Evolutionary conservation across 2,113 vertebrate species (phyloP), one percentile per base, ranked within the genome.

Genomic region (Prochilodus magdalenae): DNA sequence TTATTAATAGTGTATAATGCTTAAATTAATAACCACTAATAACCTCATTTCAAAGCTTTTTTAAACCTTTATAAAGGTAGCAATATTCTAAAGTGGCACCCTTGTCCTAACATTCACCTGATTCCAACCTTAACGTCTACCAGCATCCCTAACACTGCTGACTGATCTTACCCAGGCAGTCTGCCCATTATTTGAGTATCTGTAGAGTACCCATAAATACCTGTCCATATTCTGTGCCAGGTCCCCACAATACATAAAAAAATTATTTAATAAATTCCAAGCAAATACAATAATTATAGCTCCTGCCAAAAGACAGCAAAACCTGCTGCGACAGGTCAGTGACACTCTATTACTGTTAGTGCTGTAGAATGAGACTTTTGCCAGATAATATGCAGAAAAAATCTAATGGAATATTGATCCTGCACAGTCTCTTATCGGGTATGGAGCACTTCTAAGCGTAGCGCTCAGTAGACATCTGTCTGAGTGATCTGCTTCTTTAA

Each of bases 331-430:
- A 72, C 30, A 60, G 36, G 59, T 59, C 36, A 60, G 26, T 71
- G 65, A 69, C 14, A 62, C 55, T 72, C 67, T 72, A 62, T 80
- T 62, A 80, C 77, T 62, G 36, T 72, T 72, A 60, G 55, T 7
- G 14, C 26, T 62, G 2, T 24, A 47, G 67, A 62, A n/a, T 60
- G 12, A 72, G 62, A 18, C n/a, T 75, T 44, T 72, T 49, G 26
- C 12, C 77, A 59, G 30, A 79, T 57, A 70, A 59, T 69, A 79
- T 65, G 60, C 22, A 77, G 16, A 72, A 7, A n/a, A 72, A 14
- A 12, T 79, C 16, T 71, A 72, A 72, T 72, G 67, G 70, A 72
- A 72, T 80, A 62, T 80, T 62, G 77, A 80, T 80, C 67, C 49
- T 10, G 26, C 7, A 26, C 14, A n/a, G 20, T 29, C 49, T 44